Percentiles rank a stretch among this genome's conserved stretches.
These are phyloP conservation scores for Rhincodon typus DNA, from an alignment of 2,797 vertebrate genomes.

Conservation along the genomic window DNA sequence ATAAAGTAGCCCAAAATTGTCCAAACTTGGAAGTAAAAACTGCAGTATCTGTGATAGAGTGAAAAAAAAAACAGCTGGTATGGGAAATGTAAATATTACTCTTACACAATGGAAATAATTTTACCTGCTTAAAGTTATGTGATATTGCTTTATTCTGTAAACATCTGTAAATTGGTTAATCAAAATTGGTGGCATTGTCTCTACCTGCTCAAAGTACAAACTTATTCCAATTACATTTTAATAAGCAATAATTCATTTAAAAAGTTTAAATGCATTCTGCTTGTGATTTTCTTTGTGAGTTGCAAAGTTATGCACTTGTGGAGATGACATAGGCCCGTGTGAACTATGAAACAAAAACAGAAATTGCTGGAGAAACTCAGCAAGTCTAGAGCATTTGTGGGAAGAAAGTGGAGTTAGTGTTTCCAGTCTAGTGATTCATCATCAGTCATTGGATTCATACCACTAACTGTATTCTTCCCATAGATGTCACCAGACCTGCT, in stretches of 20 bases:
- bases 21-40: neutral
- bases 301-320: neutral
- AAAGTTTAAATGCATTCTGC: neutral
- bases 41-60: neutral
- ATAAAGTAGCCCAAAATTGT: neutral
- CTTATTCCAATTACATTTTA: neutral
- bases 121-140: neutral
- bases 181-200: neutral
- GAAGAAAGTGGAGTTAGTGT: too few species aligned
- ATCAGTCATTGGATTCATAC: too few species aligned
- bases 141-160: neutral
- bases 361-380: too few species aligned
- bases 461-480: too few species aligned
- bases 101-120: neutral
- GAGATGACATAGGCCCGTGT: neutral
- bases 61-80: neutral
- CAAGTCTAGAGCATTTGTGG: too few species aligned
- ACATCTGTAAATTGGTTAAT: neutral
- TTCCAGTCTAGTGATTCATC: too few species aligned
- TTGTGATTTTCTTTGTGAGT: neutral
- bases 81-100: neutral
- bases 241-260: neutral
- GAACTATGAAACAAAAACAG: neutral
- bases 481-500: too few species aligned
- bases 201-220: neutral